phyloP scores from a whole-genome alignment of 1,140 invertebrate genomes.

The Neoseiulus cucumeris region DNA sequence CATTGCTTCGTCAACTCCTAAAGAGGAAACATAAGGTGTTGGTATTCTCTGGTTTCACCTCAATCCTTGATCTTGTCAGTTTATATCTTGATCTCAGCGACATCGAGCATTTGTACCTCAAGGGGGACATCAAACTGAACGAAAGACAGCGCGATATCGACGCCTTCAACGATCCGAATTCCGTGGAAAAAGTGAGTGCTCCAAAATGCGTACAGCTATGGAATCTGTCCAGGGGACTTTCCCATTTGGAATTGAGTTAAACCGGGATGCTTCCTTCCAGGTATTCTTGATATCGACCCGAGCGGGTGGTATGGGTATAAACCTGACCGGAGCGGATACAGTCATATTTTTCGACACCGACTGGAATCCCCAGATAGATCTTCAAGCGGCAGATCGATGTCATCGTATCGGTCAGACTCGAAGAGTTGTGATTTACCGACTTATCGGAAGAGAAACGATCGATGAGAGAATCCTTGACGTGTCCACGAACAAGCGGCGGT shows the following conservation, averaged over 20 bases:
- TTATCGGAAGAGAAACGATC: constrained; percentile 96
- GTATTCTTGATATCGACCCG: constrained; percentile 97
- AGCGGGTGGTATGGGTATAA: constrained; percentile 94
- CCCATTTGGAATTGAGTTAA: no score
- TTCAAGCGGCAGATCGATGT: constrained; percentile 87
- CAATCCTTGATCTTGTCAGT: not conserved
- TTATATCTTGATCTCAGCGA: not conserved
- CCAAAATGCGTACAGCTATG: no score
- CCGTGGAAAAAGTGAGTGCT: constrained; percentile 24
- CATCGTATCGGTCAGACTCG: constrained; percentile 98
- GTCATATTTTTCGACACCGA: constrained; percentile 97
- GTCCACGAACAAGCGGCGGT: constrained; percentile 81
- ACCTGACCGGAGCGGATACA: constrained; percentile 92
- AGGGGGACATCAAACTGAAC: constrained; percentile 40
- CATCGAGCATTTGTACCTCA: not conserved
- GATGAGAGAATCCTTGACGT: constrained; percentile 97
- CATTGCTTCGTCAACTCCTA: constrained; percentile 70
- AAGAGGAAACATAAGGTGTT: constrained; percentile 82
- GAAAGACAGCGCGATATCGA: constrained; percentile 64
- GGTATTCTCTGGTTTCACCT: constrained; percentile 92
- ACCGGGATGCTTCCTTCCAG: constrained; percentile 27
- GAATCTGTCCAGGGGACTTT: no score
- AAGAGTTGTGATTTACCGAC: constrained; percentile 69
- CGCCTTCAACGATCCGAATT: constrained; percentile 72
- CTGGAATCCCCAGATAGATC: constrained; percentile 98